Conservation (phyloP, 2,888 invertebrate species). For the Drosophila fungiperda region DNA sequence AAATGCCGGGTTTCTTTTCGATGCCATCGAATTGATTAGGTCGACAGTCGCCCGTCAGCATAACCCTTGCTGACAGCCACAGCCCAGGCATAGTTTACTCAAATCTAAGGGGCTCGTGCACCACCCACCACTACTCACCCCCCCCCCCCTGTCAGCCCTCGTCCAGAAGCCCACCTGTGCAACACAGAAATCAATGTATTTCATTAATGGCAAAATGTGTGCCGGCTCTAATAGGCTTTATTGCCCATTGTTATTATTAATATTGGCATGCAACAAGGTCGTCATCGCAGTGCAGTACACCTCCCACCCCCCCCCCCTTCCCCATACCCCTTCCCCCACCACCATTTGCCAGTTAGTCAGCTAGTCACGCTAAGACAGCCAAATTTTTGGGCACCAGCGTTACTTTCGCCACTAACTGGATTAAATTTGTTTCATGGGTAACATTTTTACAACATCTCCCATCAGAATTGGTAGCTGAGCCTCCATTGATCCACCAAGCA, state of each 20-base stretch:
- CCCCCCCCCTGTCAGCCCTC: no score
- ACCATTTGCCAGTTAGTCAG: constrained; percentile 11
- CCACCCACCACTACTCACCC: background rate
- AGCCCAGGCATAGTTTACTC: background rate
- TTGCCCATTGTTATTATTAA: constrained; percentile 80
- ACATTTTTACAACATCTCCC: constrained; percentile 10
- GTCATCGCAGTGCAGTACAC: constrained; percentile 38
- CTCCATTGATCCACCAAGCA: background rate
- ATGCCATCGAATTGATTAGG: constrained; percentile 67
- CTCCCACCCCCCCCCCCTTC: background rate
- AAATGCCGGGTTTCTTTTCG: constrained; percentile 37
- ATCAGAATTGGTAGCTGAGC: constrained; percentile 1
- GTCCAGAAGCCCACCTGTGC: constrained; percentile 3
- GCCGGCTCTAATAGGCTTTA: constrained; percentile 81
- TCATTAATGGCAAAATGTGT: constrained; percentile 80
- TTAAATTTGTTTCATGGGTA: constrained; percentile 12
- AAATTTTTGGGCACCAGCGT: constrained; percentile 8
- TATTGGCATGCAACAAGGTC: constrained; percentile 80
- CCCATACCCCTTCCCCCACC: background rate
- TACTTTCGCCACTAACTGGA: constrained; percentile 24
- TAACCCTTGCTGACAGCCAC: constrained; percentile 58
- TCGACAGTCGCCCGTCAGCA: constrained; percentile 55
- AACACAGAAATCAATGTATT: constrained; percentile 80
- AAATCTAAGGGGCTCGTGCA: background rate
- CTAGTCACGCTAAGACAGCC: constrained; percentile 45